Percentiles rank a stretch among this genome's conserved stretches.
Evolutionary conservation across 2,113 vertebrate genomes (phyloP).

Genomic region (Gopherus evgoodei): DNA sequence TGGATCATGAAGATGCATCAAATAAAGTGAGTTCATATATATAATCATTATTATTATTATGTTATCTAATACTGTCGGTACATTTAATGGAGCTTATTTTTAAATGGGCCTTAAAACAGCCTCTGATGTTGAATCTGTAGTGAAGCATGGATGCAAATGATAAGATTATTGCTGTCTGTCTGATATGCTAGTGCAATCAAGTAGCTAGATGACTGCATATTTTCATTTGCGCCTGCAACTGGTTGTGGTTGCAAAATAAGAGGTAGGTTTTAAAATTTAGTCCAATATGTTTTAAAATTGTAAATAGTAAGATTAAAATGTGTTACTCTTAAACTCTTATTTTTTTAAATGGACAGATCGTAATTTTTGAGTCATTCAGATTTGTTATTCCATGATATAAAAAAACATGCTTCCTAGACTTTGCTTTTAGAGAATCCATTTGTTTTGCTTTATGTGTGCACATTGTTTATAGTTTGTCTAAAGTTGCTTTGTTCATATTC

Average conservation of each 20-base stretch:
- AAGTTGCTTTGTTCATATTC: neutral
- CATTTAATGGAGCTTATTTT: neutral
- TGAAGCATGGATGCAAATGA: neutral
- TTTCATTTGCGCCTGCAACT: neutral
- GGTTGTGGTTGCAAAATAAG: neutral
- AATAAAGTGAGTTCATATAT: neutral
- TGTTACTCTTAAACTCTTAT: neutral
- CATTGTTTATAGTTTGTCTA: neutral
- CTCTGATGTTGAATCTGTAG: neutral
- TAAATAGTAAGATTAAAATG: neutral
- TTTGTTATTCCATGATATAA: neutral
- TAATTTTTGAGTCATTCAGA: neutral
- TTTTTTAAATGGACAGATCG: neutral
- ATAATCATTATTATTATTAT: neutral
- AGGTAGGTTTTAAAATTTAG: neutral
- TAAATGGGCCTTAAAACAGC: neutral
- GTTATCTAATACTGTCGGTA: neutral
- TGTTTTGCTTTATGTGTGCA: neutral
- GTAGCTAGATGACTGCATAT: neutral
- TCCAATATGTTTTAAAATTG: neutral
- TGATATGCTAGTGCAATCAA: neutral
- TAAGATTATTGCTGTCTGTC: neutral
- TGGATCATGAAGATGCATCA: neutral
- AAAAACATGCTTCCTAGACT: neutral
- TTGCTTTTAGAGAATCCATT: neutral